These are phyloP conservation scores for Littorina saxatilis DNA, from an alignment of 1,140 invertebrate genomes.

Conservation along the genomic window DNA sequence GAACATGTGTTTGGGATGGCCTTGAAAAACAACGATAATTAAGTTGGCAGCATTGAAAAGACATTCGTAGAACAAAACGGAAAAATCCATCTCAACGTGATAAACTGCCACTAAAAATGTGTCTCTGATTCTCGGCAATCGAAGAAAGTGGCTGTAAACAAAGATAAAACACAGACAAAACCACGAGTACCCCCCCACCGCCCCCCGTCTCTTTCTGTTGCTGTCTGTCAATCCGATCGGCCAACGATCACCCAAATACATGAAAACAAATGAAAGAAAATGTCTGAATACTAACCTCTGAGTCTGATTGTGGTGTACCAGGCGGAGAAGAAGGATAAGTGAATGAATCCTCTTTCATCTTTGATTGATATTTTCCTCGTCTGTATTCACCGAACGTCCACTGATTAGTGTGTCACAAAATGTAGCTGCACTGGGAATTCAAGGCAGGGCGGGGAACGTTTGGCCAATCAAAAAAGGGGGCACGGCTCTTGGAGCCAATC, in stretches of 20 bases:
- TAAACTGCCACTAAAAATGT: too few species aligned
- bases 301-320: constrained; percentile 30
- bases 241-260: not conserved
- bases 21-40: constrained; percentile 22
- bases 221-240: not conserved
- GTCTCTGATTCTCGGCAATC: too few species aligned
- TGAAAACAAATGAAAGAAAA: not conserved
- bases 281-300: constrained; percentile 25
- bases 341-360: constrained; percentile 40
- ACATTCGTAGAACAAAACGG: too few species aligned
- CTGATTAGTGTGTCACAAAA: constrained; percentile 35
- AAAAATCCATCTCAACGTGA: too few species aligned
- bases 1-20: not conserved
- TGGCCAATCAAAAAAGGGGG: constrained; percentile 53
- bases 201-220: not conserved
- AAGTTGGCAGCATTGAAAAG: too few species aligned
- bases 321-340: constrained; percentile 34
- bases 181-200: too few species aligned
- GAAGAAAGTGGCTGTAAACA: too few species aligned
- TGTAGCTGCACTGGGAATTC: constrained; percentile 31
- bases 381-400: constrained; percentile 12
- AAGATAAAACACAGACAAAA: too few species aligned
- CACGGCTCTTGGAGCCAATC: constrained; percentile 51
- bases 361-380: constrained; percentile 19
- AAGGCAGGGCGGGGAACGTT: constrained; percentile 47